Conservation (phyloP, 2,797 vertebrate species). For the Percopsis omiscomaycus region DNA sequence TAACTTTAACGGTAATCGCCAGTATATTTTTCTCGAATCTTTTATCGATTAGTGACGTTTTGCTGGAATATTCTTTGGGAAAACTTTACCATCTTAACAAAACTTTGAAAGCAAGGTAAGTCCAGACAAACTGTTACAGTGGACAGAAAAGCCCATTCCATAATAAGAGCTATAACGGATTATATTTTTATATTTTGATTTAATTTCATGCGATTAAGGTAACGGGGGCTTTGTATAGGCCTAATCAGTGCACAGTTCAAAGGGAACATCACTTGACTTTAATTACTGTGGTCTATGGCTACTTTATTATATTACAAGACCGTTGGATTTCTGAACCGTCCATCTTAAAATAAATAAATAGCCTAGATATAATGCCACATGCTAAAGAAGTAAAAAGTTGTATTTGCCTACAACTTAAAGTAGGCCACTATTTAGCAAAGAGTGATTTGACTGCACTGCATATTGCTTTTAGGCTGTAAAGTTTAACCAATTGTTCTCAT, state of each 20-base stretch:
- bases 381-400: no score
- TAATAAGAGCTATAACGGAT: not conserved
- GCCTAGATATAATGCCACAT: no score
- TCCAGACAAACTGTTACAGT: not conserved
- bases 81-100: not conserved
- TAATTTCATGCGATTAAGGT: not conserved
- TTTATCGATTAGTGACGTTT: not conserved
- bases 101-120: constrained; percentile 29
- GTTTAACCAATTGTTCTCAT: no score
- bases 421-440: no score
- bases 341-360: no score
- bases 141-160: not conserved
- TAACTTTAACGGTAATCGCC: not conserved
- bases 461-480: no score
- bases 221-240: not conserved
- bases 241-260: not conserved
- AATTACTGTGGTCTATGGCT: not conserved
- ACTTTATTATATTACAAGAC: not conserved
- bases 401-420: no score
- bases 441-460: no score
- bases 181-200: not conserved
- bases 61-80: constrained; percentile 46
- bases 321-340: not conserved
- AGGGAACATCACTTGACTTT: not conserved
- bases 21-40: not conserved